Evolutionary conservation across 2,888 invertebrate genomes (phyloP), one percentile per base, ranked within the genome.

Genomic region (Syrphus vitripennis): DNA sequence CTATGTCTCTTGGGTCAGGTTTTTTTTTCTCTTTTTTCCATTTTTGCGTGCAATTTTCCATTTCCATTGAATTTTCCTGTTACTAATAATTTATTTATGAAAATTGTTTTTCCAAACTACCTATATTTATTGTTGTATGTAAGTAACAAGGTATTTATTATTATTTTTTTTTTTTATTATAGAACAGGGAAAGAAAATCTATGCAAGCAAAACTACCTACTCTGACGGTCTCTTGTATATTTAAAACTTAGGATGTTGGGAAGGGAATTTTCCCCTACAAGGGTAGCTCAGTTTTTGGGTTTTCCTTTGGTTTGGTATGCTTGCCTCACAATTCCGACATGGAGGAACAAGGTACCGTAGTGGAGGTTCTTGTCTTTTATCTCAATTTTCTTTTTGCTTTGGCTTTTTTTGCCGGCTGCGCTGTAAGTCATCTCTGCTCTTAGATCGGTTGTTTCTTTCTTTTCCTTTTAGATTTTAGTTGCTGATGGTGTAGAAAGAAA

Each of bases 361-460:
- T 63, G 4, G 42, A 31, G 65, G 40, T 53, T 40, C 57, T 69
- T 59, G 71, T 81, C 76, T 72, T 76, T n/a, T 84, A 67, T 81
- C 71, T 34, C 53, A 67, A 50, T 69, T 65, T 4, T n/a, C 21
- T 63, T 19, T n/a, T 65, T 34, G 29, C 55, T 34, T 57, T 1
- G 40, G 24, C n/a, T 70, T 42, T 21, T 61, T 80, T 77, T 45
- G 81, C 84, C 84, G 84, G 84, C 71, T 84, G 76, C 81, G 84
- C 71, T 81, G 71, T 74, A 26, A 50, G 75, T 34, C 75, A 45
- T 61, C 31, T 37, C 48, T 26, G 21, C 26, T 72, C 53, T 37
- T 19, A n/a, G 10, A 42, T 74, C 29, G 45, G 45, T 59, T 69
- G 19, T 31, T 29, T 74, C 31, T 24, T 72, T 55, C 59, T 19